Conservation (phyloP, 2,113 vertebrate genomes). For the Penelope pileata region DNA sequence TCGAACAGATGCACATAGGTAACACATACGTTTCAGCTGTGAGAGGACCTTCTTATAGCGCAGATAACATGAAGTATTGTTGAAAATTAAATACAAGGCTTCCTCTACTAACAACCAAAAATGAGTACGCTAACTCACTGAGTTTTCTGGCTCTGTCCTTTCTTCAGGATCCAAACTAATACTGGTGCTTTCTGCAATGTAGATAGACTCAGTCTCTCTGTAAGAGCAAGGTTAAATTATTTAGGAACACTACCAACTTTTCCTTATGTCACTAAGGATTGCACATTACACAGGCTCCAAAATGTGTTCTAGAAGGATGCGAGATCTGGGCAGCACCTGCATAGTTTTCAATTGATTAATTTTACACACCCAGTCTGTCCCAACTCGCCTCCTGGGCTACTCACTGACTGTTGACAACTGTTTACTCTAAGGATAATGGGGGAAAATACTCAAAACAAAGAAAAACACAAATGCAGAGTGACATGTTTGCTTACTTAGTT, state of each 20-base stretch:
- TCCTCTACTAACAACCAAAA: background rate
- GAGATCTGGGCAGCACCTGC: background rate
- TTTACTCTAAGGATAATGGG: background rate
- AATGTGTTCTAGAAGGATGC: background rate
- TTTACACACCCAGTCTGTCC: background rate
- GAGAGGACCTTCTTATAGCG: background rate
- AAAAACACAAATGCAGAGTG: background rate
- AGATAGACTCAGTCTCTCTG: background rate
- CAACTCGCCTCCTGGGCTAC: background rate
- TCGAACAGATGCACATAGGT: background rate
- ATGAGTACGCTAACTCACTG: background rate
- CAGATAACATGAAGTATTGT: background rate
- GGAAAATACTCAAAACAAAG: background rate
- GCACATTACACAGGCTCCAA: background rate
- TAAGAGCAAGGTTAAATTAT: background rate
- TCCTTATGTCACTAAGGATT: background rate
- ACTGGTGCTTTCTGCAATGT: conserved; percentile 22
- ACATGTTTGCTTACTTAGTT: conserved; percentile 36
- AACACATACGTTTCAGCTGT: background rate
- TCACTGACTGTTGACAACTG: background rate
- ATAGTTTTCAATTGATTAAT: background rate
- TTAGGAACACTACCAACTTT: background rate
- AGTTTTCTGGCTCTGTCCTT: background rate
- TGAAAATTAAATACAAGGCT: background rate
- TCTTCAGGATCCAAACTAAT: background rate